Percentiles rank a stretch among this genome's conserved stretches.
Conservation (phyloP, 2,797 vertebrate genomes). For the Toxotes lorentzi region DNA sequence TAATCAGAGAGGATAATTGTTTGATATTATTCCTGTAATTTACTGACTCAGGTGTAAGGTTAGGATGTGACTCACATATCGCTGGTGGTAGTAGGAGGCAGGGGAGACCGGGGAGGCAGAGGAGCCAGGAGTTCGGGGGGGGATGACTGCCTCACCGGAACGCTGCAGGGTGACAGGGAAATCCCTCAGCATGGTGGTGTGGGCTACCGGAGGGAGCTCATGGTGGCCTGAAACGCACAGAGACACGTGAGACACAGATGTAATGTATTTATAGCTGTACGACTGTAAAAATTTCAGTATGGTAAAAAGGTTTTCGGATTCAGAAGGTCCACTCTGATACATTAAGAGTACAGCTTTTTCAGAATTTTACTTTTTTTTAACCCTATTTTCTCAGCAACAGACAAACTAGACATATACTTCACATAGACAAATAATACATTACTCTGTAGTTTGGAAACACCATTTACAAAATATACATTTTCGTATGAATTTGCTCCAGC, state of each 20-base stretch:
- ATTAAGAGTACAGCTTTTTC: not conserved
- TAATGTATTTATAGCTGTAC: not conserved
- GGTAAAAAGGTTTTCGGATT: not conserved
- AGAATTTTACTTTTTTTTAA: not conserved
- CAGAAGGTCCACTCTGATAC: not conserved
- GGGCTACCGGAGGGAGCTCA: constrained; percentile 92
- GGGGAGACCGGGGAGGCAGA: constrained; percentile 58
- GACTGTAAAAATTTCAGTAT: not conserved
- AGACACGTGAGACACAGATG: constrained; percentile 36
- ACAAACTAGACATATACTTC: too few relatives aligned
- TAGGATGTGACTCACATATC: constrained; percentile 83
- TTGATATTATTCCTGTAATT: not conserved
- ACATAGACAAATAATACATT: not conserved
- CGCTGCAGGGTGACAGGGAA: constrained; percentile 87
- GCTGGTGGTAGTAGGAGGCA: constrained; percentile 70
- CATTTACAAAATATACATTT: not conserved
- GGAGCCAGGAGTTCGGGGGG: constrained; percentile 68
- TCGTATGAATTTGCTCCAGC: not conserved
- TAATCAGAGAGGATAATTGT: not conserved
- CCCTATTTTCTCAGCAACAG: not conserved
- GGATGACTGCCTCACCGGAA: constrained; percentile 83
- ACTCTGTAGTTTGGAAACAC: not conserved
- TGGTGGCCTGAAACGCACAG: constrained; percentile 89
- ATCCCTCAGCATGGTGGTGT: constrained; percentile 95
- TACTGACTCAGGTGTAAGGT: constrained; percentile 4